phyloP scores from a whole-genome alignment of 1,140 invertebrate genomes.

The Steinernema khuongi region DNA sequence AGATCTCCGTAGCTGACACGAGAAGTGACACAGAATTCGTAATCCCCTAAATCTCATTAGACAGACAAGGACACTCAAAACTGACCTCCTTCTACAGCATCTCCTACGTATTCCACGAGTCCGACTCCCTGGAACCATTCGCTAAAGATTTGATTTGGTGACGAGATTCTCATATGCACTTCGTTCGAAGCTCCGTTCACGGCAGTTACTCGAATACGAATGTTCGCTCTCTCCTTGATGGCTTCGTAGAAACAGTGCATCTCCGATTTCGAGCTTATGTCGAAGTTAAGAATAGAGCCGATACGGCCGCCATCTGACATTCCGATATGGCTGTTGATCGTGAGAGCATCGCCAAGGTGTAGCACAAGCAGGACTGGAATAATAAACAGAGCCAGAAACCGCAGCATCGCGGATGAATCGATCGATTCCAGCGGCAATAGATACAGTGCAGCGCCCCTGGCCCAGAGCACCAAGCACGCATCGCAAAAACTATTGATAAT shows the following conservation, averaged over 20 bases:
- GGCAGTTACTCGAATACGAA: not conserved
- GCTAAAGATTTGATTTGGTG: not conserved
- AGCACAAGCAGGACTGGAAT: not conserved
- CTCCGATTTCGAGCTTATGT: conserved; percentile 2
- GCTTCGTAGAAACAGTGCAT: not conserved
- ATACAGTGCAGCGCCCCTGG: not conserved
- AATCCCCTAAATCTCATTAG: not conserved
- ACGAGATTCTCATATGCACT: not conserved
- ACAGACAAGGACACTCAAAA: not conserved
- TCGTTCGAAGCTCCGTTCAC: not conserved
- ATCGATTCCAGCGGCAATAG: not conserved
- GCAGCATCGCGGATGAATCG: not conserved
- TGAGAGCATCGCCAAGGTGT: not conserved
- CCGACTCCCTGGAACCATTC: conserved; percentile 4
- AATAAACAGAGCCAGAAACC: conserved; percentile 1
- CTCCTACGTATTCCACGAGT: not conserved
- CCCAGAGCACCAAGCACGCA: conserved; percentile 1
- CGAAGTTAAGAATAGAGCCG: conserved; percentile 1
- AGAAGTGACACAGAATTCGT: not conserved
- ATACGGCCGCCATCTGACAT: not conserved
- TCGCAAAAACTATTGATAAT: conserved; percentile 17
- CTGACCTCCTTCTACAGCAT: not conserved
- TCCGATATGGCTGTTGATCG: conserved; percentile 7
- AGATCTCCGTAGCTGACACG: not conserved
- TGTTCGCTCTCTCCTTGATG: not conserved